Evolutionary conservation across 2,113 vertebrate species (phyloP), one percentile per base, ranked within the genome.

Genomic region (Heptranchias perlo): DNA sequence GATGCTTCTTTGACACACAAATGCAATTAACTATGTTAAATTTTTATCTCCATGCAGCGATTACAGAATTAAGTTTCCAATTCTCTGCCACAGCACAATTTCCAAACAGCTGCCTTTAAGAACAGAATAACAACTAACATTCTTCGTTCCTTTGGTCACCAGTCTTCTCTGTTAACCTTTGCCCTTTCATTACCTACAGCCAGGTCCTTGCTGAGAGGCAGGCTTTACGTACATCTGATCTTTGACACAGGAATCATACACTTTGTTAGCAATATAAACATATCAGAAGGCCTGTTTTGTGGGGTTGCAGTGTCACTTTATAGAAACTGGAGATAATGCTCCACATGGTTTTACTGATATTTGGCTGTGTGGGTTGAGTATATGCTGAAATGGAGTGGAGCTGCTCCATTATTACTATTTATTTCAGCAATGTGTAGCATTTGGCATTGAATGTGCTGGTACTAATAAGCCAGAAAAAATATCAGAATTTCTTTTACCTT

Each of bases 251-350:
- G 47, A 67, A 67, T 94, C 62, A 94, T 67, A 67, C 44, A 69
- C 64, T 95, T 95, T 69, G 94, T 95, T 49, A 35, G 94, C 94
- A 95, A 95, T 95, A 54, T 95, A 69, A 95, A 95, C 94, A 95
- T 69, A 95, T 52, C 64, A 95, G n/a, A 25, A 49, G 25, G 64
- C 21, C 94, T 69, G 94, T 47, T 94, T 35, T 95, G 58, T 64
- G 39, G 18, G n/a, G 2, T 21, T 93, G 58, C 25, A 64, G 35
- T 94, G 61, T 35, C 64, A 47, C 25, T 49, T 49, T 14, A 58
- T 28, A 95, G 94, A 49, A 95, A 61, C 35, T 64, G 1, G 58
- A 93, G 89, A 95, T 69, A 49, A 49, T 95, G 11, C 64, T 69
- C 23, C 94, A 14, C 47, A 67, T 95, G 64, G 7, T 35, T 95